Evolutionary conservation across 1,140 invertebrate species (phyloP), one percentile per base, ranked within the genome.

Genomic region (Tetragonula clypearis): DNA sequence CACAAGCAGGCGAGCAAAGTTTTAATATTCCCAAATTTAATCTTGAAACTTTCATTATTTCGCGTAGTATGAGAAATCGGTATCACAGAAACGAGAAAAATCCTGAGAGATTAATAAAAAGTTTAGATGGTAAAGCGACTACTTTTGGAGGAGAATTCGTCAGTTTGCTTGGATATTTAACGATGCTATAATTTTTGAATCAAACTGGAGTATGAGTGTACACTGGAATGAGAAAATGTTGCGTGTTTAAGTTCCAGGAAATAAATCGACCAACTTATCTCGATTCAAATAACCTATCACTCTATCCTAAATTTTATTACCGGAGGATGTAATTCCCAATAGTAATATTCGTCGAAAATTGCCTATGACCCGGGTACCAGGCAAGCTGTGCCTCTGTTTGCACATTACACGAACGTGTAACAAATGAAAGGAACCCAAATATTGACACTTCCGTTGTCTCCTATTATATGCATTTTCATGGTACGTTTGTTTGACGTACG

Each of bases 371-470:
- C 17, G 58, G 1, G 26, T 19, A 8, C 15, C 49, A 23, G 49
- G 30, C 15, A 49, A 69, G 72, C 58, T 53, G 15, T 12, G 2
- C 49, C 5, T 26, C 53, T 58, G n/a, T 83, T 77, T 76, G 4
- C 41, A 53, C 23, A n/a, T 53, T 71, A n/a, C 69, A 41, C 56
- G 26, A 30, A 75, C 58, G 56, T 19, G 56, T 26, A 41, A 41
- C 68, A 84, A 84, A 84, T 72, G 53, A 73, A 84, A 84, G 66
- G 66, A 35, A 53, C 21, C 41, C 82, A 84, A 84, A 84, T 78
- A 84, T 79, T 84, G 77, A 84, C 58, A 58, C 21, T 79, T 41
- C 68, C 49, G 82, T 79, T 79, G 71, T 71, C 58, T 26, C 49
- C 68, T 73, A 79, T 84, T 79, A 84, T 79, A 62, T 3, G 60